Conservation (phyloP, 1,140 invertebrate genomes). For the Sarcophaga bullata region DNA sequence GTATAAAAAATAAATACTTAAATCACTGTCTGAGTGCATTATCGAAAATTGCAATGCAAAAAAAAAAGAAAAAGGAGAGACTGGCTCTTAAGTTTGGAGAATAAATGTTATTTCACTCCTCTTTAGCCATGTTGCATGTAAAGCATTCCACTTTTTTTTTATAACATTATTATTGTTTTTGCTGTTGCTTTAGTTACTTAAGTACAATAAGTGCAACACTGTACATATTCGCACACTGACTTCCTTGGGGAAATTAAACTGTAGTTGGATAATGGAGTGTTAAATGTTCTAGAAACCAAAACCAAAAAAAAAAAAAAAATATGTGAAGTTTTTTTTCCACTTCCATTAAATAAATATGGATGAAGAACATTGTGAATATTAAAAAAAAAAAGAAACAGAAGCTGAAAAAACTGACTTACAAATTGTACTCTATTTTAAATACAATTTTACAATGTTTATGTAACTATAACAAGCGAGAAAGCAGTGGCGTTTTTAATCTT, state of each 20-base stretch:
- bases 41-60: background rate
- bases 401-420: background rate
- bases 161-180: background rate
- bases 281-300: conserved; percentile 5
- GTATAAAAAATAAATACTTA: too few relatives aligned
- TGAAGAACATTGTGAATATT: background rate
- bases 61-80: background rate
- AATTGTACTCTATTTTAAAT: background rate
- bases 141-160: background rate
- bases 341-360: conserved; percentile 17
- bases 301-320: too few relatives aligned
- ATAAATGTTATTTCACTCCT: background rate
- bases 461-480: background rate
- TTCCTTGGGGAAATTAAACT: conserved; percentile 18
- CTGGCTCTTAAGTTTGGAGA: background rate
- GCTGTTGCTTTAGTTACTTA: conserved; percentile 3
- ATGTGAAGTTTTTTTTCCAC: background rate
- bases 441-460: background rate
- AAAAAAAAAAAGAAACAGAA: background rate
- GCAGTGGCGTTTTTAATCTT: background rate
- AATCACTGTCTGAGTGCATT: background rate
- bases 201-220: background rate
- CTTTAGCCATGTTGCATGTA: background rate
- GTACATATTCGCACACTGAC: background rate
- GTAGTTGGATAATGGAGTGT: conserved; percentile 3